Percentiles rank a stretch among this genome's conserved stretches.
These are phyloP conservation scores for Mayetiola destructor DNA, from an alignment of 2,888 invertebrate species.

Conservation along the genomic window DNA sequence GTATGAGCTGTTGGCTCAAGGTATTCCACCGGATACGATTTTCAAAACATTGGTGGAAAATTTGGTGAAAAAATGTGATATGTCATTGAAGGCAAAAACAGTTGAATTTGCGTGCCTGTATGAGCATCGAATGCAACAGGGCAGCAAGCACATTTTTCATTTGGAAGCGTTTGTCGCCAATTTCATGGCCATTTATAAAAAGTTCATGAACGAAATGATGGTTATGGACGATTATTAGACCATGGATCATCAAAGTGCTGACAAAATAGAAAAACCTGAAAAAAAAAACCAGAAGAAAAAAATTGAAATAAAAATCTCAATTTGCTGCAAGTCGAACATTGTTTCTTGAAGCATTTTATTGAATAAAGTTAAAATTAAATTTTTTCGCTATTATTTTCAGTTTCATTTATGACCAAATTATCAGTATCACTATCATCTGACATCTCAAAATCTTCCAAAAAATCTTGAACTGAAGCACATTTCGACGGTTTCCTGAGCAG, in stretches of 20 bases:
- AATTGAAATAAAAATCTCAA: too few relatives aligned
- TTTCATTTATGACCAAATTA: too few relatives aligned
- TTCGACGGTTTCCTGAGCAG: not conserved
- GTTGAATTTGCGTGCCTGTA: slow-evolving; percentile 74
- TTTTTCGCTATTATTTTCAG: too few relatives aligned
- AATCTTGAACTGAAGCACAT: not conserved
- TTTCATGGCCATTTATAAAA: slow-evolving; percentile 89
- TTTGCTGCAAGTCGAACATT: too few relatives aligned
- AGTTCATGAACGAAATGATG: slow-evolving; percentile 41
- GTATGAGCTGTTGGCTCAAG: slow-evolving; percentile 87
- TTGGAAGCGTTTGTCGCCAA: slow-evolving; percentile 93
- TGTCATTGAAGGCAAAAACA: slow-evolving; percentile 71
- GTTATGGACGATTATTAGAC: slow-evolving; percentile 30
- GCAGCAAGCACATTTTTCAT: slow-evolving; percentile 91
- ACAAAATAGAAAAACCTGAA: too few relatives aligned
- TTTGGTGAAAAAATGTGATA: slow-evolving; percentile 78
- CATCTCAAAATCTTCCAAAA: too few relatives aligned
- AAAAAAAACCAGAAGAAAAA: too few relatives aligned
- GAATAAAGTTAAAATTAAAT: too few relatives aligned
- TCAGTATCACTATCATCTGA: too few relatives aligned
- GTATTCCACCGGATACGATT: slow-evolving; percentile 84
- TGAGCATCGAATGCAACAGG: slow-evolving; percentile 83
- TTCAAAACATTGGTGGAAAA: slow-evolving; percentile 76
- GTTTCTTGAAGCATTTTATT: too few relatives aligned
- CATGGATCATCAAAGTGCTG: too few relatives aligned